Percentiles rank a stretch among this genome's conserved stretches.
These are phyloP conservation scores for Anser cygnoides DNA, from an alignment of 2,113 vertebrate genomes.

Conservation along the genomic window DNA sequence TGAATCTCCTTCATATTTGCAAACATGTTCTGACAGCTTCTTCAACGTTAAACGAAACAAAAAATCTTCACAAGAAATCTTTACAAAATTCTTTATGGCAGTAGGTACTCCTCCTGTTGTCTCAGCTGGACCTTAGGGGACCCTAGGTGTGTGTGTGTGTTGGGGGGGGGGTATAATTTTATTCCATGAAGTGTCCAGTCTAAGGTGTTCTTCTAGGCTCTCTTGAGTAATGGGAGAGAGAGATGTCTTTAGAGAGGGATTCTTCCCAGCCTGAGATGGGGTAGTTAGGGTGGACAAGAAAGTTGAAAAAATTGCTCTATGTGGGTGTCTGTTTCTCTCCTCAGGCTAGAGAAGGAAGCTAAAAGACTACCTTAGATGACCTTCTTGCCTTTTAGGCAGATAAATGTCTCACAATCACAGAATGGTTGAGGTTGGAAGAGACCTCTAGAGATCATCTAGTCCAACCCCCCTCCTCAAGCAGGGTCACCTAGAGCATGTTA, in stretches of 20 bases:
- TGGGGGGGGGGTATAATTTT: not conserved
- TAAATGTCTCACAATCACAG: not conserved
- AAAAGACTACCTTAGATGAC: not conserved
- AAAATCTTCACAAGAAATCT: not conserved
- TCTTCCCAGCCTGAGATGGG: not conserved
- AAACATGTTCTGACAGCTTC: not conserved
- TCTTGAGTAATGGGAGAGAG: not conserved
- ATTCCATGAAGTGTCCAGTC: not conserved
- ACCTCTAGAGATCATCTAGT: no score
- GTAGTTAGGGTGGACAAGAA: not conserved
- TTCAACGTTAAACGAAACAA: not conserved
- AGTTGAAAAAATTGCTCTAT: not conserved
- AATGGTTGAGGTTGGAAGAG: no score
- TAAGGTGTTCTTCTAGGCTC: not conserved
- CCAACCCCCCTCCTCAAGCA: no score
- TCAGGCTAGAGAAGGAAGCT: not conserved
- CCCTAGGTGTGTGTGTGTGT: no score
- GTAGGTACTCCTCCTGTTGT: not conserved
- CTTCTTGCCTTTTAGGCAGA: not conserved
- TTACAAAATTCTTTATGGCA: not conserved
- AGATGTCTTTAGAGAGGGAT: not conserved
- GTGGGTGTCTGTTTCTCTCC: not conserved
- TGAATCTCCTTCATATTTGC: not conserved
- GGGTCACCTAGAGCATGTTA: no score
- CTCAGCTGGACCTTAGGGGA: not conserved